Conservation (phyloP, 2,113 vertebrate genomes). For the Phyllostomus discolor region DNA sequence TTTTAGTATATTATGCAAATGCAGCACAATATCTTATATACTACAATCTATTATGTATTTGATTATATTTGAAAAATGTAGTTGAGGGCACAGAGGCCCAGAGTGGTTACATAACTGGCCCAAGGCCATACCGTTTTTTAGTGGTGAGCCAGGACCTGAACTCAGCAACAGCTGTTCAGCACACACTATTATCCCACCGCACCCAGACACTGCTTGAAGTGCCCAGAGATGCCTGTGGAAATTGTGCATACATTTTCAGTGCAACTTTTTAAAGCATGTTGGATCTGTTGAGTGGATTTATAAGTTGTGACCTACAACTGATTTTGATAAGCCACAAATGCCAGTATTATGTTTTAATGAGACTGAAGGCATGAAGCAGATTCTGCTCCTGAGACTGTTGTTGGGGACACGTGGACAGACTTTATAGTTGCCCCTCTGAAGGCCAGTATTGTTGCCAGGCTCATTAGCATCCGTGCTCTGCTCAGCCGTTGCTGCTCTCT, state of each 20-base stretch:
- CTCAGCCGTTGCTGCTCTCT: slow-evolving; percentile 81
- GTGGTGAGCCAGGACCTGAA: not conserved
- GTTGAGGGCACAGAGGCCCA: not conserved
- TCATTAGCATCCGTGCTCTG: slow-evolving; percentile 92
- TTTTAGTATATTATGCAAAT: not conserved
- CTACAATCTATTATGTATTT: not conserved
- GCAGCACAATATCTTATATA: not conserved
- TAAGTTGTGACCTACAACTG: slow-evolving; percentile 18
- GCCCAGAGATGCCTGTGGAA: not conserved
- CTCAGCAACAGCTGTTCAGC: not conserved
- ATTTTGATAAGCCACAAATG: slow-evolving; percentile 45
- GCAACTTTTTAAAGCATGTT: not conserved
- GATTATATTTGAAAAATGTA: not conserved
- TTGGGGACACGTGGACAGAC: slow-evolving; percentile 41
- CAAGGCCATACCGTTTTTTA: not conserved
- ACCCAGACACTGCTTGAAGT: not conserved
- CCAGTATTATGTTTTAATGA: slow-evolving; percentile 47
- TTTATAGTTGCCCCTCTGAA: slow-evolving; percentile 52
- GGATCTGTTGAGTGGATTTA: not conserved
- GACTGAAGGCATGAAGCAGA: slow-evolving; percentile 63
- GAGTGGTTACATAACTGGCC: slow-evolving; percentile 2
- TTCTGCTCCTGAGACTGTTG: slow-evolving; percentile 26
- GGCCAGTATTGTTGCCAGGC: slow-evolving; percentile 77
- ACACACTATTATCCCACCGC: not conserved
- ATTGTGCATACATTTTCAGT: not conserved